Conservation (phyloP, 2,888 invertebrate genomes). For the Ectemnius continuus region DNA sequence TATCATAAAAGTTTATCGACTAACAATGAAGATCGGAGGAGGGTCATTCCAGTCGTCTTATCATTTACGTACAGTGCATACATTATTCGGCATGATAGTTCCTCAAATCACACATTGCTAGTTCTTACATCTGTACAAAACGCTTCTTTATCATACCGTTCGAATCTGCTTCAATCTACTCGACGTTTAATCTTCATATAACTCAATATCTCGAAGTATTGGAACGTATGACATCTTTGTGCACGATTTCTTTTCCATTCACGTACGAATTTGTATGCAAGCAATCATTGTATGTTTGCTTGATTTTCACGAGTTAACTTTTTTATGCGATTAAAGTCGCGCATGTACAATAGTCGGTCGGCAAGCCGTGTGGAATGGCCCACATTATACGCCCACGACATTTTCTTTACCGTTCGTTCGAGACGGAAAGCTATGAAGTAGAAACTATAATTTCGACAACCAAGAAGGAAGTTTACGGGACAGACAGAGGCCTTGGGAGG, state of each 20-base stretch:
- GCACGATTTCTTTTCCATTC: constrained; percentile 48
- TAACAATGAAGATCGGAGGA: constrained; percentile 58
- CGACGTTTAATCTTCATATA: constrained; percentile 21
- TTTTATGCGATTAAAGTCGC: constrained; percentile 29
- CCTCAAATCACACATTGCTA: constrained; percentile 29
- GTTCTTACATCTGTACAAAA: background rate
- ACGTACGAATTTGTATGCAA: constrained; percentile 34
- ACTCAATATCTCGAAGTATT: constrained; percentile 23
- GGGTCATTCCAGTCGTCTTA: constrained; percentile 65
- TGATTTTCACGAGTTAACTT: constrained; percentile 35
- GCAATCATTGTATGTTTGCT: constrained; percentile 49
- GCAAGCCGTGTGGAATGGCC: constrained; percentile 64
- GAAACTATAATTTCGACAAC: constrained; percentile 71
- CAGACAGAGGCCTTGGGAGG: constrained; percentile 69
- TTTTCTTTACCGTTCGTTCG: constrained; percentile 62
- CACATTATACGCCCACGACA: constrained; percentile 57
- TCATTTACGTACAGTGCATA: constrained; percentile 29
- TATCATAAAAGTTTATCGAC: constrained; percentile 52
- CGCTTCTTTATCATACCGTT: constrained; percentile 22
- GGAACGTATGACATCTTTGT: constrained; percentile 40
- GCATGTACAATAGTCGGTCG: constrained; percentile 45
- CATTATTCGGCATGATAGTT: constrained; percentile 39
- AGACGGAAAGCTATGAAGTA: constrained; percentile 69
- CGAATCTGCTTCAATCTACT: constrained; percentile 33
- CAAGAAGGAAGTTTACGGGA: constrained; percentile 73